Evolutionary conservation across 2,113 vertebrate species (phyloP), one percentile per base, ranked within the genome.

Genomic region (Seriola quinqueradiata): DNA sequence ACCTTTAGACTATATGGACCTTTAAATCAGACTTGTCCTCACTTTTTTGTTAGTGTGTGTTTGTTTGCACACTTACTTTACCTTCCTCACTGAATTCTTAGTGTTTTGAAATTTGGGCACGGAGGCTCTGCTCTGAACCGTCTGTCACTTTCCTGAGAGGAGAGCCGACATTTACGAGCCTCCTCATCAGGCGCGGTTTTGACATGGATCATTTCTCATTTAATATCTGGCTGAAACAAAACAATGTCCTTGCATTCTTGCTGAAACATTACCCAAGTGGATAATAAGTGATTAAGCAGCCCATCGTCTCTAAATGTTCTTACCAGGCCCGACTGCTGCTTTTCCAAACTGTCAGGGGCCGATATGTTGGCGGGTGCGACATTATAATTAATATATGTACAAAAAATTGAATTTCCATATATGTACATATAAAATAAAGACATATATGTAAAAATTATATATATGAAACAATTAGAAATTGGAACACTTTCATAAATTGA

Each of bases 161-260:
- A 44, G 36, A 65, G n/a, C 16, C 17, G 66, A 76, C 21, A 38
- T 69, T 70, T 54, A 77, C 66, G 40, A 28, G 44, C 40, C n/a
- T n/a, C 13, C 13, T 42, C 40, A 77, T 81, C 70, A 79, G 59
- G 46, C 81, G 60, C 66, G 63, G 42, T 83, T 79, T 73, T 86
- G 85, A 75, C 83, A 85, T 70, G 69, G 81, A 88, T 86, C 75
- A 82, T 88, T 89, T 88, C 69, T 86, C 75, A 82, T 80, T 70
- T 75, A 86, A 80, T 74, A 84, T 82, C 75, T 72, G 81, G 83
- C 78, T 28, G 75, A 86, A 84, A 73, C 71, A 61, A 83, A 75
- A 84, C 76, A 91, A 86, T 82, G 82, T 85, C 77, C 77, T 79
- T 85, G 75, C 59, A 60, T 75, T 82, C 74, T 74, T 52, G 69